Percentiles rank a stretch among this genome's conserved stretches.
Evolutionary conservation across 2,113 vertebrate species (phyloP).

Genomic region (Megaceryle maxima): DNA sequence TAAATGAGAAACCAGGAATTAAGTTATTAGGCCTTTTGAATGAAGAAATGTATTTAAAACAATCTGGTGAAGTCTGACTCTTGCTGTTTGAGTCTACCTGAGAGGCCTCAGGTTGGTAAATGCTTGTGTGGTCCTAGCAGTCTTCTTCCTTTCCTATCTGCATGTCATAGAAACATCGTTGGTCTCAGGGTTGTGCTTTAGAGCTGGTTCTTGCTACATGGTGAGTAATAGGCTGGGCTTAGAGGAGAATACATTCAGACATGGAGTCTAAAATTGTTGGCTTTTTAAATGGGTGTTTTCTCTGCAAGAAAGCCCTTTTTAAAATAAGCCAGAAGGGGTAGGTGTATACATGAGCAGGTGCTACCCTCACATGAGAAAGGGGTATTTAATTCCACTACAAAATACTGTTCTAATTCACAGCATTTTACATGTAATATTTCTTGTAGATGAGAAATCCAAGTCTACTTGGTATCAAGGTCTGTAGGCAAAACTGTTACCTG

Average conservation of each 20-base stretch:
- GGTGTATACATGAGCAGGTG: not conserved
- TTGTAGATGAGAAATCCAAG: not conserved
- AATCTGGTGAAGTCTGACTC: not conserved
- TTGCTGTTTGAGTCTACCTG: not conserved
- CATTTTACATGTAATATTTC: not conserved
- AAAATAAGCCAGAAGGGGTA: not conserved
- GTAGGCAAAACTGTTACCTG: not conserved
- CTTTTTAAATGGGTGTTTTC: not conserved
- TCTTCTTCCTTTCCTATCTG: not conserved
- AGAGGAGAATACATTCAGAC: not conserved
- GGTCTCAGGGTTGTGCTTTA: not conserved
- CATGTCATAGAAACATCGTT: not conserved
- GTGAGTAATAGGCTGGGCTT: not conserved
- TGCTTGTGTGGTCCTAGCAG: not conserved
- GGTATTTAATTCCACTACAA: not conserved
- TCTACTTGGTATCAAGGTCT: not conserved
- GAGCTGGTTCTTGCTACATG: not conserved
- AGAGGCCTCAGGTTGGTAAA: not conserved
- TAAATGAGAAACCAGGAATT: not conserved
- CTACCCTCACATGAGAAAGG: not conserved
- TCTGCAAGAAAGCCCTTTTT: not conserved
- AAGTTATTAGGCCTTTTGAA: not conserved
- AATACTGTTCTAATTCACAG: not conserved
- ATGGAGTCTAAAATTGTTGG: not conserved
- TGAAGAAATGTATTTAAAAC: not conserved